Base-by-base conservation (phyloP, 2,888 invertebrate genomes). In the Orthosia cruda region DNA sequence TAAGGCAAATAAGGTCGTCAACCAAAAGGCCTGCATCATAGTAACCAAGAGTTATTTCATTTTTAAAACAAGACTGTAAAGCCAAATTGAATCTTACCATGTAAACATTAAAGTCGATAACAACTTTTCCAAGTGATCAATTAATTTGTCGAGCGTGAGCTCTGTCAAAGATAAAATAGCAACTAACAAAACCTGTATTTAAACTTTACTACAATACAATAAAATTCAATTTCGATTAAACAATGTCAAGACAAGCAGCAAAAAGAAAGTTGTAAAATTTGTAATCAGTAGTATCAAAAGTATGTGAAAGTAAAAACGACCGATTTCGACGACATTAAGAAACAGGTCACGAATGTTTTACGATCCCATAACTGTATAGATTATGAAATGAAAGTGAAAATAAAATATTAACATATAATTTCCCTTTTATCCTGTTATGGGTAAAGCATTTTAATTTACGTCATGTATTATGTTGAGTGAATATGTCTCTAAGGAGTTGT, bases 311-410 rank as follows among this genome's bases (percentile, higher is more conserved):
- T 88, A 83, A 88, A 89, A 89, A 80, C 71, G 76, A 65, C 77
- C 78, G 84, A 87, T 87, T 88, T 83, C 73, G 77, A 86, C 83
- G 75, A 74, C 83, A 89, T 90, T 85, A 82, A 84, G 71, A 90
- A 80, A 87, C 89, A 7, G 80, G 83, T 80, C 89, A 90, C 90
- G 88, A 77, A 66, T 73, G 64, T 58, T 80, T 77, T 86, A 86
- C 71, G 81, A 71, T 80, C 83, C 82, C 76, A 84, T 88, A 89
- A 84, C 63, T 67, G 68, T 75, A 71, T 70, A 68, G 59, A 54
- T 81, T 83, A 87, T 84, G 87, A 85, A 88, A 83, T 55, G 61
- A 81, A 89, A 90, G 91, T 85, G 89, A 89, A 90, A 90, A 86
- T 73, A 63, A 45, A 71, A 66, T 70, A 86, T 89, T 84, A 61